Evolutionary conservation across 1,140 invertebrate genomes (phyloP), one percentile per base, ranked within the genome.

Genomic region (Bombus picipes): DNA sequence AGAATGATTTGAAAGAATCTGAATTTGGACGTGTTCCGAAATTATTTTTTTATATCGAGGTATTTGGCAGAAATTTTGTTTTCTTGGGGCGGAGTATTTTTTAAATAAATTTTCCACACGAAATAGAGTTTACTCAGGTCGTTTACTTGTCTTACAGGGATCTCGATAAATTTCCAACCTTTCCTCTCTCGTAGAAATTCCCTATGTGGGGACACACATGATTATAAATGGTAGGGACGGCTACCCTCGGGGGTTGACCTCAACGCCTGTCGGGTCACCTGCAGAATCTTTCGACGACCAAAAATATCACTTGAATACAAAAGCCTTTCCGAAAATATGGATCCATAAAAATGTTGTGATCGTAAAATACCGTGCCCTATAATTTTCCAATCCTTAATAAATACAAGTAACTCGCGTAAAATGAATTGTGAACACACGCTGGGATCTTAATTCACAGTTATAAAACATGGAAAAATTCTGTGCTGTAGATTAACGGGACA

Each of bases 91-190:
- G 25, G 1, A 41, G 34, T 12, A 57, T n/a, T 25, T 77, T 78
- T 78, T 37, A 57, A 77, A 77, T 77, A 41, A 83, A 37, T 25
- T 71, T 79, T 59, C 43, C 1, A 18, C 18, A 1, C 10, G 34
- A 28, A 43, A 62, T 22, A 25, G 39, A 77, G 75, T 84, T 84
- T 79, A 43, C 47, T 18, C n/a, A n/a, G 82, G 37, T 79, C 75
- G 66, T 79, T 84, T 84, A 71, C 75, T 39, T 62, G 82, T 43
- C 82, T 68, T 84, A 34, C 82, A n/a, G 22, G 47, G 39, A 43
- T 84, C 82, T 84, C 82, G 75, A 84, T 84, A 84, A 84, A 84
- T 84, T 84, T 59, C 34, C 82, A n/a, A 39, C 75, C 75, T 78
- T 59, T 71, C n/a, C 82, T 43, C 47, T 70, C 37, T n/a, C n/a